Base-by-base conservation (phyloP, 2,797 vertebrate genomes). In the Coregonus suidteri region DNA sequence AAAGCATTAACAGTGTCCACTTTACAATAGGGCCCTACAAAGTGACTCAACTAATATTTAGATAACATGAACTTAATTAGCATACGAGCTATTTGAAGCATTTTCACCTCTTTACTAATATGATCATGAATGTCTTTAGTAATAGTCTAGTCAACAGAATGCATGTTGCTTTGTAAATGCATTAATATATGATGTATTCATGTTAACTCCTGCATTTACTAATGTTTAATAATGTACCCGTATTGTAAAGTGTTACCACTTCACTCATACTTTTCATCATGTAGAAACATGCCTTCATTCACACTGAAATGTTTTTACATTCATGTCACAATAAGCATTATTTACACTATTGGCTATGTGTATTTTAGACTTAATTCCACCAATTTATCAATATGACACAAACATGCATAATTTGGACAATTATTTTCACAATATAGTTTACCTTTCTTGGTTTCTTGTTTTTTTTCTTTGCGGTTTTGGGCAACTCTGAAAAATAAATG, bases 401-500 rank as follows among this genome's bases (percentile, higher is more conserved):
- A 47, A 47, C 41, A 47, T 47, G 2, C 11, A 54, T 7, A 1
- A 54, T 9, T 52, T 31, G 3, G 16, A 53, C 41, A 25, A 68
- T 59, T 67, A 53, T 64, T 7, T 65, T 51, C 41, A 78, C 74
- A 51, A 67, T 53, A 31, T 71, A 75, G 62, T 69, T 86, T 94
- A 94, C 93, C 92, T 95, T 97, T 93, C 93, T 96, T 91, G 83
- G 91, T 83, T 90, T 95, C 86, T 92, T 94, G 11, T 87, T 82
- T 87, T 91, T 96, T 90, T 93, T 93, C 90, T 90, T 94, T 52
- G 87, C 87, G 80, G 93, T 89, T 91, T 94, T 96, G 13, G 95
- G 94, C 87, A 97, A 86, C 74, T 95, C 97, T 98, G 93, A 68
- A 91, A 93, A 77, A 64, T 0, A 15, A 56, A 18, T 34, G 4